Conservation (phyloP, 2,797 vertebrate genomes). For the Melanogrammus aeglefinus region DNA sequence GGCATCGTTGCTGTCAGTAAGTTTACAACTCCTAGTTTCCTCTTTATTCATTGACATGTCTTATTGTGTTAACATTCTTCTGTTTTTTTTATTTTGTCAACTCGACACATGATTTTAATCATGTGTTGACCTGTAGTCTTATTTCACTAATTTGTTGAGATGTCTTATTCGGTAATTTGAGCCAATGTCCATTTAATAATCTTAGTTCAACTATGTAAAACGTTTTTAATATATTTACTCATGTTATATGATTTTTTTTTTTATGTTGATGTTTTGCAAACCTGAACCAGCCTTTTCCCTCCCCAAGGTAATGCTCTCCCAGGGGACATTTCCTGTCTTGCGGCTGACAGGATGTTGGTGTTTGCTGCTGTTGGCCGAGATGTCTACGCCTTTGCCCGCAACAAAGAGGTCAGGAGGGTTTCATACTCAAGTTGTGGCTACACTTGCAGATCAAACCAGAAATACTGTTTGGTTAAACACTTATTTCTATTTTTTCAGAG, state of each 20-base stretch:
- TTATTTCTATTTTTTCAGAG: not conserved
- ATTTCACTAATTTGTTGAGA: not conserved
- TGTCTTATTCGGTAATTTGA: not conserved
- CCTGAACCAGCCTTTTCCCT: conserved; percentile 13
- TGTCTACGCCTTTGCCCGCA: conserved; percentile 86
- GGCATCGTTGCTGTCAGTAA: conserved; percentile 94
- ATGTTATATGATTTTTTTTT: not conserved
- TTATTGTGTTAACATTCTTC: no score
- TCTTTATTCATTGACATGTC: not conserved
- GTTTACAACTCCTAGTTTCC: conserved; percentile 55
- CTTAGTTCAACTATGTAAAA: not conserved
- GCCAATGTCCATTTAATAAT: not conserved
- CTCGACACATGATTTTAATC: not conserved
- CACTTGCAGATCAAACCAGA: not conserved
- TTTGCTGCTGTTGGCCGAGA: conserved; percentile 79
- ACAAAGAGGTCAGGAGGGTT: conserved; percentile 80
- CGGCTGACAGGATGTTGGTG: conserved; percentile 88
- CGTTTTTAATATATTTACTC: not conserved
- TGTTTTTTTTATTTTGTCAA: no score
- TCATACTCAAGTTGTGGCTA: not conserved
- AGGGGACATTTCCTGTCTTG: conserved; percentile 85
- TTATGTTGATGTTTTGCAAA: not conserved
- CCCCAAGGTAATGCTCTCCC: conserved; percentile 83
- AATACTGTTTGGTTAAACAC: not conserved
- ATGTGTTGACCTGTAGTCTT: no score